A percentile compares a stretch with the other conserved stretches of the same genome.
phyloP scores from a whole-genome alignment of 2,797 vertebrate genomes.

The Mormyrops attenuatus region DNA sequence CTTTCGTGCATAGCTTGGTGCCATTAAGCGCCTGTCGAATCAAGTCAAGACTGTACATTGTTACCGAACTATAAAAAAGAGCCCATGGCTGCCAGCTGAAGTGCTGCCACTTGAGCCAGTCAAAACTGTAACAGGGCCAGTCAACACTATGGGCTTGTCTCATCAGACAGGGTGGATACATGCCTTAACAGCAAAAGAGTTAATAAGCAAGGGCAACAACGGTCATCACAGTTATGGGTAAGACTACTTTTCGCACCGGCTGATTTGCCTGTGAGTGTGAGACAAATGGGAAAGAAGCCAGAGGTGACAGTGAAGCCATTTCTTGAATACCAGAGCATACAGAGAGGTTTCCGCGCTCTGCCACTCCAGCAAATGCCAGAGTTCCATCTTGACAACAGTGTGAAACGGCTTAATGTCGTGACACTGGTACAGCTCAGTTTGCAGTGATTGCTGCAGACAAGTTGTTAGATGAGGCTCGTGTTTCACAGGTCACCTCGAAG shows the following conservation, averaged over 20 bases:
- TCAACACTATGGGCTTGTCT: background rate
- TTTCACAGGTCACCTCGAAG: background rate
- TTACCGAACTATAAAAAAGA: background rate
- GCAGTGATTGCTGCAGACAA: background rate
- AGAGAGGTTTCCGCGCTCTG: background rate
- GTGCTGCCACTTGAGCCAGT: background rate
- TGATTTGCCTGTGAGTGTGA: background rate
- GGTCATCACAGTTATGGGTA: background rate
- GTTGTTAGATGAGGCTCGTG: background rate
- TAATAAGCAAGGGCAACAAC: background rate
- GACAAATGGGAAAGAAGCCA: background rate
- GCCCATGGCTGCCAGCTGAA: background rate
- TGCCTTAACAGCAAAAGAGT: background rate
- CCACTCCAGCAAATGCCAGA: background rate
- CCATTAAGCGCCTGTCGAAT: background rate
- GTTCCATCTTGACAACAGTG: background rate
- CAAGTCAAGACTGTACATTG: background rate
- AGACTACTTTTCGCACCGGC: background rate
- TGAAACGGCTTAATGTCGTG: background rate
- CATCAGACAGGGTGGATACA: background rate
- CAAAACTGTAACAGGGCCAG: background rate
- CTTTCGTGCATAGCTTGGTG: background rate
- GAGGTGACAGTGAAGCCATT: background rate
- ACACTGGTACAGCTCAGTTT: background rate
- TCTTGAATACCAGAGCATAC: background rate